Conservation (phyloP, 1,140 invertebrate species). For the Solen grandis region DNA sequence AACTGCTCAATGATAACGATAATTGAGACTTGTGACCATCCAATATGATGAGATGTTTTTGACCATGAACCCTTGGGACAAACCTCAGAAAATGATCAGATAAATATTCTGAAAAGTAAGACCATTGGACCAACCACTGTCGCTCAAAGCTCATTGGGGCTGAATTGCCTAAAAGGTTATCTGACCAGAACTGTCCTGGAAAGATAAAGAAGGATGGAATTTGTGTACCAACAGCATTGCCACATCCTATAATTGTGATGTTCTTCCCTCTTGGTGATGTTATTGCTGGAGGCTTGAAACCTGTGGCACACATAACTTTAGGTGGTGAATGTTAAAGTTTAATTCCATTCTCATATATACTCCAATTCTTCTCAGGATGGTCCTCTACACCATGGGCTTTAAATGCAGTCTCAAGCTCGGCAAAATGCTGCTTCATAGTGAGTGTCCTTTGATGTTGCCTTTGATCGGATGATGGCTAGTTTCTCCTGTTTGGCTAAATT, state of each 20-base stretch:
- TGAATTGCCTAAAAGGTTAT: conserved; percentile 3
- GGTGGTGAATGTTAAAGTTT: conserved; percentile 5
- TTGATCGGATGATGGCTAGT: conserved; percentile 9
- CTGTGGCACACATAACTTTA: conserved; percentile 7
- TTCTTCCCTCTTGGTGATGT: conserved; percentile 15
- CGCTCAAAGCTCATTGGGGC: background rate
- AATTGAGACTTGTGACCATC: conserved; percentile 45
- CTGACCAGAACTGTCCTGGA: conserved; percentile 15
- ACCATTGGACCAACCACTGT: conserved; percentile 6
- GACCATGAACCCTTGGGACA: no score
- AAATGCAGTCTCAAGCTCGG: conserved; percentile 14
- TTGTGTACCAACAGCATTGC: conserved; percentile 19
- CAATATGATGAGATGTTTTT: conserved; percentile 12
- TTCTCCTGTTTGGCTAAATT: conserved; percentile 8
- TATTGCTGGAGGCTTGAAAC: background rate
- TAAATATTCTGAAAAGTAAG: background rate
- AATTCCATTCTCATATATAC: conserved; percentile 38
- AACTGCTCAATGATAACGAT: conserved; percentile 10
- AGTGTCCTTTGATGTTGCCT: no score
- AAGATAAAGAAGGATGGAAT: conserved; percentile 28
- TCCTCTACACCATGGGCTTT: background rate
- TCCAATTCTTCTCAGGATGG: conserved; percentile 39
- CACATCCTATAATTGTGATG: no score
- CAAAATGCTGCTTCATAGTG: no score
- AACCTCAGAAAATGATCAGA: conserved; percentile 7